These are phyloP conservation scores for Drosophila vallismaia DNA, from an alignment of 2,888 invertebrate genomes.

Conservation along the genomic window DNA sequence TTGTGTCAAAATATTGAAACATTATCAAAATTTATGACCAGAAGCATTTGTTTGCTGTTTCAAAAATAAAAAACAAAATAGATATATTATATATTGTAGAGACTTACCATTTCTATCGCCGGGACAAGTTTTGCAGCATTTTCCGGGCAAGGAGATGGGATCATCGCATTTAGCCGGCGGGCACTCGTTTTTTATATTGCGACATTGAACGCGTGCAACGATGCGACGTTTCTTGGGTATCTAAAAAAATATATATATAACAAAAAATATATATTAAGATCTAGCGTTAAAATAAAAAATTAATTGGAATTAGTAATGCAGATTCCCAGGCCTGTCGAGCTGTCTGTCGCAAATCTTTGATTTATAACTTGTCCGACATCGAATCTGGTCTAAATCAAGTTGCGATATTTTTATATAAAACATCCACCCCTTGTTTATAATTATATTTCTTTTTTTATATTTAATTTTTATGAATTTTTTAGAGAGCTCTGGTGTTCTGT, in stretches of 20 bases:
- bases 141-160: constrained; percentile 92
- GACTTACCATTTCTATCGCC: constrained; percentile 90
- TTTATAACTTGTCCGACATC: constrained; percentile 26
- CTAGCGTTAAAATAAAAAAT: constrained; percentile 24
- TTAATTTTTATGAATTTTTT: constrained; percentile 44
- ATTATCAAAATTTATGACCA: constrained; percentile 54
- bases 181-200: constrained; percentile 96
- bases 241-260: constrained; percentile 84
- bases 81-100: background rate
- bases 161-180: constrained; percentile 94
- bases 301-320: constrained; percentile 27
- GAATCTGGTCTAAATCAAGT: constrained; percentile 29
- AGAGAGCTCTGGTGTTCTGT: constrained; percentile 29
- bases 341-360: constrained; percentile 5
- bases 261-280: background rate
- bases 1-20: constrained; percentile 76
- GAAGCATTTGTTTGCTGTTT: background rate
- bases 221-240: constrained; percentile 94
- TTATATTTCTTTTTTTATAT: constrained; percentile 24
- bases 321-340: constrained; percentile 37
- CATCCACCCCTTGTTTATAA: background rate
- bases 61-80: background rate
- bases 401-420: constrained; percentile 1
- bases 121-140: constrained; percentile 96
- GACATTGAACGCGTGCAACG: constrained; percentile 94